A percentile compares a stretch with the other conserved stretches of the same genome.
Conservation (phyloP, 2,113 vertebrate species). For the Junco hyemalis region DNA sequence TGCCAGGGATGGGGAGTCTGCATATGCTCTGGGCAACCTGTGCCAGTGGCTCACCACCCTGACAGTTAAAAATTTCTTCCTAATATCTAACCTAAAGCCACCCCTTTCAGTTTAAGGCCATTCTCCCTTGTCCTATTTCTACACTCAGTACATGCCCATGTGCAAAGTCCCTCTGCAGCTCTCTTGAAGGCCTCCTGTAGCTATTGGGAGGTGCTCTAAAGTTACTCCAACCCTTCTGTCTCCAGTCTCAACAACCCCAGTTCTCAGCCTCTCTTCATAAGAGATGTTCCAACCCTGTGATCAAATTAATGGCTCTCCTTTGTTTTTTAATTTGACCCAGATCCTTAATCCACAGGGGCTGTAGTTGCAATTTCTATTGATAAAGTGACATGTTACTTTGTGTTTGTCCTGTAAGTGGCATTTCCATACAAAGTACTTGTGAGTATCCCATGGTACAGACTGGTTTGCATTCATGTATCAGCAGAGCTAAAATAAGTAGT, state of each 20-base stretch:
- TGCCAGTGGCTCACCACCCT: background rate
- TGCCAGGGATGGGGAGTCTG: background rate
- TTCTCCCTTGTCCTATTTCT: background rate
- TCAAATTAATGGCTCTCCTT: background rate
- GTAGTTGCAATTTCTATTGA: background rate
- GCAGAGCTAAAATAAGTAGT: background rate
- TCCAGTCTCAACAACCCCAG: background rate
- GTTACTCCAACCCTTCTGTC: background rate
- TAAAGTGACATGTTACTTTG: fast-evolving
- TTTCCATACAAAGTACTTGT: background rate
- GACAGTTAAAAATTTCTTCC: background rate
- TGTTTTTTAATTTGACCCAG: background rate
- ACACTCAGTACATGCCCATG: no score
- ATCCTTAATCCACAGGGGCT: background rate
- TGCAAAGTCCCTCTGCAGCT: background rate
- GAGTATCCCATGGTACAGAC: background rate
- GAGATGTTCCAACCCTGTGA: background rate
- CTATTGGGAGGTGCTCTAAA: background rate
- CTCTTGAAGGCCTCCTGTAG: background rate
- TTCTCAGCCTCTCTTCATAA: background rate
- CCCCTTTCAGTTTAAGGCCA: background rate
- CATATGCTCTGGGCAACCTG: fast-evolving
- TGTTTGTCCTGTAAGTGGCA: background rate
- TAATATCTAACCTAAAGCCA: background rate
- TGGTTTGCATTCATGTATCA: background rate